Evolutionary conservation across 2,113 vertebrate species (phyloP).

Genomic region (Chloropsis hardwickii): DNA sequence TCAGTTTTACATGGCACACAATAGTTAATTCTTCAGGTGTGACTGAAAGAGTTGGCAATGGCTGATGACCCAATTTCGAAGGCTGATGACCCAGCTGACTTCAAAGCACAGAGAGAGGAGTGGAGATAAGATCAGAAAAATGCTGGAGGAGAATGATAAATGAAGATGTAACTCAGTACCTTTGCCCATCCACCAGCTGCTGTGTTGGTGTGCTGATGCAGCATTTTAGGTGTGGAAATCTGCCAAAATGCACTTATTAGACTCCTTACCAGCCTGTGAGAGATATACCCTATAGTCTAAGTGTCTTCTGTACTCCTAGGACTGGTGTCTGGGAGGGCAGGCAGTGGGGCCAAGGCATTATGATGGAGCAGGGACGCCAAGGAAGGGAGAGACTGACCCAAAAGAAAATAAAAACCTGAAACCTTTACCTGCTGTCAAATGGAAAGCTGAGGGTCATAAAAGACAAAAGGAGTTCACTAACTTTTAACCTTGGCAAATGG

Average conservation of each 20-base stretch:
- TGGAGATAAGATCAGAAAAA: not conserved
- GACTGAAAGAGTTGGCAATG: not conserved
- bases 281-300: not conserved
- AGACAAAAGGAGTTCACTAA: not conserved
- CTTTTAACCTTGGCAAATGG: not conserved
- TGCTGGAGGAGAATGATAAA: not conserved
- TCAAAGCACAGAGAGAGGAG: not conserved
- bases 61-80: not conserved
- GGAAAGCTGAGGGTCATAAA: not conserved
- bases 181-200: not conserved
- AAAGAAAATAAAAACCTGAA: not conserved
- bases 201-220: not conserved
- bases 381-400: not conserved
- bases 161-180: not conserved
- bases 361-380: not conserved
- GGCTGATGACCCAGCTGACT: not conserved
- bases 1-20: not conserved
- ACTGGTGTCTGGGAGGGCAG: not conserved
- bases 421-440: not conserved
- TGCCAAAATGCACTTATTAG: not conserved
- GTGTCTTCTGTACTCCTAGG: not conserved
- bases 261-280: not conserved
- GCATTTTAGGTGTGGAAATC: not conserved
- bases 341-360: not conserved
- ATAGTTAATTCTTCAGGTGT: not conserved